These are phyloP conservation scores for Lepeophtheirus nordmannii DNA, from an alignment of 2,888 invertebrate species.

Conservation along the genomic window DNA sequence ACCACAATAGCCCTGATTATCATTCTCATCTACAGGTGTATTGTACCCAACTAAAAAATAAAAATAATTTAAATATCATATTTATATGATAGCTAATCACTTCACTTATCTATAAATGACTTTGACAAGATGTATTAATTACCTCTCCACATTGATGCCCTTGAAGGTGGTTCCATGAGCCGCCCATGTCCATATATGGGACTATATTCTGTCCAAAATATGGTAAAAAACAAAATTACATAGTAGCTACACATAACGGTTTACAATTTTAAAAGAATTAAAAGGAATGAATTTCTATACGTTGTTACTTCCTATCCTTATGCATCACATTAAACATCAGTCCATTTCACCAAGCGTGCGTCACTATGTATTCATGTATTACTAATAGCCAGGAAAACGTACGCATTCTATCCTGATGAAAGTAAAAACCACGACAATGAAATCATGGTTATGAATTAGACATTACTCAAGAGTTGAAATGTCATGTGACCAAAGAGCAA, in stretches of 20 bases:
- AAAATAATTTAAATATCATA: background rate
- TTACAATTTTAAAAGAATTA: too few species aligned
- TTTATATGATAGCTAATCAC: background rate
- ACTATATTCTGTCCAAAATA: conserved; percentile 7
- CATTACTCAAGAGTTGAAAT: too few species aligned
- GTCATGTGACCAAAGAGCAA: too few species aligned
- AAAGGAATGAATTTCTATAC: too few species aligned
- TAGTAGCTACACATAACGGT: conserved; percentile 33
- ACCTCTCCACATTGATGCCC: conserved; percentile 65
- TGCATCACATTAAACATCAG: too few species aligned
- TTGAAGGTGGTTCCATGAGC: conserved; percentile 66
- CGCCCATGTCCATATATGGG: conserved; percentile 49
- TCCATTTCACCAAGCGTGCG: too few species aligned
- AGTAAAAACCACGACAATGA: too few species aligned
- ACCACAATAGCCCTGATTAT: conserved; percentile 22
- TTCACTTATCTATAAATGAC: background rate
- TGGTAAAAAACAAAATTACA: conserved; percentile 31
- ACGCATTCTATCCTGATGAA: too few species aligned
- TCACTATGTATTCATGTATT: too few species aligned
- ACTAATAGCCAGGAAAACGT: too few species aligned
- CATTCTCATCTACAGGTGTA: conserved; percentile 21
- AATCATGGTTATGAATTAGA: too few species aligned
- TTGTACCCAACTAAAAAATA: conserved; percentile 10
- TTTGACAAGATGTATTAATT: background rate
- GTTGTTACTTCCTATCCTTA: too few species aligned